Evolutionary conservation across 2,113 vertebrate genomes (phyloP).

Genomic region (Gallinago undulata): DNA sequence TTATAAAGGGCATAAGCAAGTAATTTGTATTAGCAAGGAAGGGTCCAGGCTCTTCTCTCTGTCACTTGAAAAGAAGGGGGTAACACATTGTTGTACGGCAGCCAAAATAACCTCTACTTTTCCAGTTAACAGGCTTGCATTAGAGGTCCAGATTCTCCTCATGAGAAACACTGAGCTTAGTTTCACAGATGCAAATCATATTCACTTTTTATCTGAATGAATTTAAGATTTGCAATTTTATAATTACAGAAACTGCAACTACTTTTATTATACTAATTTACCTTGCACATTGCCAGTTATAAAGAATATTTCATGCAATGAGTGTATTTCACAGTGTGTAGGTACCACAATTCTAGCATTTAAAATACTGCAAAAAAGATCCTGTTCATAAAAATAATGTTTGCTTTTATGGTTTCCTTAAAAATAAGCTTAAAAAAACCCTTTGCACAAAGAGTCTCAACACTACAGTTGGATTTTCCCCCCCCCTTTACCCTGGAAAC

Average conservation of each 20-base stretch:
- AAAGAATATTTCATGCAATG: background rate
- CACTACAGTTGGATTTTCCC: accelerated
- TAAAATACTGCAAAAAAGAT: background rate
- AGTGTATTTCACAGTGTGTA: background rate
- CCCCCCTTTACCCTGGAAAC: accelerated
- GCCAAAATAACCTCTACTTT: background rate
- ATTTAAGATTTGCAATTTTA: background rate
- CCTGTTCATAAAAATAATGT: accelerated
- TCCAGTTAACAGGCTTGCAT: background rate
- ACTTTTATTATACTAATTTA: background rate
- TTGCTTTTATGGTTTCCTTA: background rate
- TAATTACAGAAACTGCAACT: background rate
- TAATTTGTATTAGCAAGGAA: background rate
- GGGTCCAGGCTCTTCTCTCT: background rate
- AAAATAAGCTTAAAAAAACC: background rate
- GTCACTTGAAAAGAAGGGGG: background rate
- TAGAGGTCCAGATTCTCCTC: background rate
- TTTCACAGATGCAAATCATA: background rate
- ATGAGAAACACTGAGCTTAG: background rate
- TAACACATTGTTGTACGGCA: background rate
- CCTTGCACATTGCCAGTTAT: background rate
- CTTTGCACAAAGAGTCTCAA: background rate
- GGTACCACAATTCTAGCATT: background rate
- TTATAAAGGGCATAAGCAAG: background rate
- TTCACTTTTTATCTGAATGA: background rate